Evolutionary conservation across 1,140 invertebrate species (phyloP).

Genomic region (Lepidotrigona ventralis): DNA sequence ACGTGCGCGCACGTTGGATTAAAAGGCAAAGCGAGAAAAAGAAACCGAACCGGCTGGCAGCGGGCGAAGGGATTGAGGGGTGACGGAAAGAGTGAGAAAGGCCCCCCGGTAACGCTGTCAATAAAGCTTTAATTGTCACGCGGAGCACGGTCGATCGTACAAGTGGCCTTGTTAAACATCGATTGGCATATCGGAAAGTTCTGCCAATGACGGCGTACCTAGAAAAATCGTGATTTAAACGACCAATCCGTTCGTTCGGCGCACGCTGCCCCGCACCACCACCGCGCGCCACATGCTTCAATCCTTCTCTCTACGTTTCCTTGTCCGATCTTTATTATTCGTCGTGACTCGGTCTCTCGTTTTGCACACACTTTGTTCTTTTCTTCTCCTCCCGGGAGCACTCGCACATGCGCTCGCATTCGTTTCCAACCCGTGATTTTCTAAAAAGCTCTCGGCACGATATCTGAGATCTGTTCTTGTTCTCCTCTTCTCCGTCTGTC

Average conservation of each 20-base stretch:
- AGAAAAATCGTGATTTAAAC: conserved; percentile 68
- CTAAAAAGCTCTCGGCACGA: conserved; percentile 39
- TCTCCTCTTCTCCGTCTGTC: not conserved
- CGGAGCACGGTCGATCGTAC: conserved; percentile 40
- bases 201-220: conserved; percentile 50
- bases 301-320: conserved; percentile 39
- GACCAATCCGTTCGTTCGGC: conserved; percentile 13
- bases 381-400: conserved; percentile 31
- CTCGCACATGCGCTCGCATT: conserved; percentile 36
- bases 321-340: conserved; percentile 62
- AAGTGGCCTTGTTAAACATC: conserved; percentile 56
- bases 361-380: conserved; percentile 43
- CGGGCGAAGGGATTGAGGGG: not conserved
- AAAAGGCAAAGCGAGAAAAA: not conserved
- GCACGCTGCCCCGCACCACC: not conserved
- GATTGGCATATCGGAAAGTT: conserved; percentile 52
- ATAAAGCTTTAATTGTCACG: conserved; percentile 56
- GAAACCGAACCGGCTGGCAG: not conserved
- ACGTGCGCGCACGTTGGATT: conserved; percentile 38
- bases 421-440: conserved; percentile 47
- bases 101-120: conserved; percentile 6
- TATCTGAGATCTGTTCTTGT: conserved; percentile 29
- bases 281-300: not conserved
- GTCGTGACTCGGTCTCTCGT: conserved; percentile 46
- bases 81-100: not conserved